phyloP scores from a whole-genome alignment of 2,113 vertebrate species.

The Ginglymostoma cirratum region DNA sequence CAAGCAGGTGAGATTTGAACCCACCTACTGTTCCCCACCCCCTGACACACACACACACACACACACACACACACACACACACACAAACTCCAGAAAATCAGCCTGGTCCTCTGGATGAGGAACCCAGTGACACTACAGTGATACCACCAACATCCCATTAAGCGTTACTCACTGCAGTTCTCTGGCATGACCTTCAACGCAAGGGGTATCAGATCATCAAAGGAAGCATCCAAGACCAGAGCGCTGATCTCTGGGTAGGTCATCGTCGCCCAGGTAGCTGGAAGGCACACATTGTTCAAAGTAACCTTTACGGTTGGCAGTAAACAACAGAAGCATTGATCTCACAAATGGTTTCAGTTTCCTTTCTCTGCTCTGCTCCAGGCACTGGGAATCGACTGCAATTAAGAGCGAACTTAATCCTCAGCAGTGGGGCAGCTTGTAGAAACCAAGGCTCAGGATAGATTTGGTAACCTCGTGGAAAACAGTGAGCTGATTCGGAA shows the following conservation, averaged over 20 bases:
- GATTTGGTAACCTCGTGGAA: no score
- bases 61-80: no score
- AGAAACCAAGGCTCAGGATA: no score
- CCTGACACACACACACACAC: neutral
- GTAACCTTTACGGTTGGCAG: neutral
- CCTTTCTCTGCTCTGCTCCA: neutral
- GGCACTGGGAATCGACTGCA: no score
- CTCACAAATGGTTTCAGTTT: neutral
- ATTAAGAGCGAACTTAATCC: no score
- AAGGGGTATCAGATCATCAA: slow-evolving; percentile 80
- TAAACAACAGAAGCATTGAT: neutral
- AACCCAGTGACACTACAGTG: no score
- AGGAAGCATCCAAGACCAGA: slow-evolving; percentile 77
- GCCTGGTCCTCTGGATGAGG: neutral
- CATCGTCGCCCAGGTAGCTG: slow-evolving; percentile 84
- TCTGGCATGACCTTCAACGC: slow-evolving; percentile 88
- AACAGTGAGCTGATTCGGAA: no score
- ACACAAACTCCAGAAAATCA: no score
- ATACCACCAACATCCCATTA: no score
- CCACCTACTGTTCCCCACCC: neutral
- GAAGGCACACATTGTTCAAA: neutral
- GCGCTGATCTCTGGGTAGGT: slow-evolving; percentile 78
- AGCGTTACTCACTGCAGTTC: slow-evolving; percentile 75
- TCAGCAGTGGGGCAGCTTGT: no score
- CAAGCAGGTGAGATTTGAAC: no score